Conservation (phyloP, 2,888 invertebrate genomes). For the Hirtodrosophila duncani region DNA sequence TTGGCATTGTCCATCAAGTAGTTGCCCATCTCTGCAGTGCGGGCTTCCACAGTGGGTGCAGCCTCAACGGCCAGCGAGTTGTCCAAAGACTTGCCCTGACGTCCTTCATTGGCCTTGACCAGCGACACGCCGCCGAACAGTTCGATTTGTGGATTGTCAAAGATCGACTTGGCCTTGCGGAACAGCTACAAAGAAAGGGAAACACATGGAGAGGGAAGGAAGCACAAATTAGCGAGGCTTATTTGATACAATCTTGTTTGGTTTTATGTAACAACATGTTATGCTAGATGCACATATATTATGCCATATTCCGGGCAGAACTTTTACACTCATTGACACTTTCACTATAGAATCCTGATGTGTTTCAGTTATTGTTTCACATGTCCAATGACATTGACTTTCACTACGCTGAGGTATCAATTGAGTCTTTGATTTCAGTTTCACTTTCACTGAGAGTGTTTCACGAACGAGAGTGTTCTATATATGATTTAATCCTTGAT, state of each 20-base stretch:
- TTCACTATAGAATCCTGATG: slow-evolving; percentile 47
- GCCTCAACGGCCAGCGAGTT: slow-evolving; percentile 79
- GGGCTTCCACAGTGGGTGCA: slow-evolving; percentile 79
- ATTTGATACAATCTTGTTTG: slow-evolving; percentile 23
- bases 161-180: slow-evolving; percentile 81
- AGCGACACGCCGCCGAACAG: slow-evolving; percentile 81
- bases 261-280: slow-evolving; percentile 9
- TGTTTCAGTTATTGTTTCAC: slow-evolving; percentile 1
- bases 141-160: slow-evolving; percentile 81
- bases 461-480: slow-evolving; percentile 28
- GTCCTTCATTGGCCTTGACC: slow-evolving; percentile 75
- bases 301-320: no score
- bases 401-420: slow-evolving; percentile 38
- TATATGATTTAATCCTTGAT: slow-evolving; percentile 40
- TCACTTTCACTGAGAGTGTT: slow-evolving; percentile 63
- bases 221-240: slow-evolving; percentile 36
- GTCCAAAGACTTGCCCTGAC: slow-evolving; percentile 79
- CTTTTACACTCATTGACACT: slow-evolving; percentile 42
- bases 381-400: slow-evolving; percentile 28
- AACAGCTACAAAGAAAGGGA: slow-evolving; percentile 77
- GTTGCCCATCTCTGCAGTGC: slow-evolving; percentile 81
- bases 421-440: slow-evolving; percentile 14
- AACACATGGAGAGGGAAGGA: slow-evolving; percentile 14
- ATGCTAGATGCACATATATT: no score
- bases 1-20: slow-evolving; percentile 80